A percentile compares a stretch with the other conserved stretches of the same genome.
phyloP scores from a whole-genome alignment of 2,888 invertebrate genomes.

The Ennomos erosarius region DNA sequence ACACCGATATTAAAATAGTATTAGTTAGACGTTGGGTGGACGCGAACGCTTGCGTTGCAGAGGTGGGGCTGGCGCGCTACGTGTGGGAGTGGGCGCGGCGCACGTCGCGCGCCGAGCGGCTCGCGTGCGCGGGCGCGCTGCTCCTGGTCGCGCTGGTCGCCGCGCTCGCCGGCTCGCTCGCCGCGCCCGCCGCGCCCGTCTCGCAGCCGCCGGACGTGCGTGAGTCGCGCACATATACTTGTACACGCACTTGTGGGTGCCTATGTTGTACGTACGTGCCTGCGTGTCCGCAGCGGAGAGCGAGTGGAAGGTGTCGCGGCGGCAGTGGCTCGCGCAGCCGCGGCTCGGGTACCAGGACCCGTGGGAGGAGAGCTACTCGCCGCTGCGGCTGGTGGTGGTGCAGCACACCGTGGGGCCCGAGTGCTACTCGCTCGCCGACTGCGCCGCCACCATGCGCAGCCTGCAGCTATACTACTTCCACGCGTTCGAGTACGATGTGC shows the following conservation, averaged over 20 bases:
- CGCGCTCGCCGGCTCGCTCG: constrained; percentile 48
- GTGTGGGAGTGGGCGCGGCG: constrained; percentile 29
- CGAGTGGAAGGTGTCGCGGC: constrained; percentile 69
- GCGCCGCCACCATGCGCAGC: constrained; percentile 64
- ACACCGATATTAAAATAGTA: no score
- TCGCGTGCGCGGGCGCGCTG: constrained; percentile 59
- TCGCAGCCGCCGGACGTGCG: background rate
- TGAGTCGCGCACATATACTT: constrained; percentile 5
- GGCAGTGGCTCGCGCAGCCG: constrained; percentile 66
- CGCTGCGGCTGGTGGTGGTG: constrained; percentile 65
- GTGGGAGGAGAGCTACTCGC: constrained; percentile 46
- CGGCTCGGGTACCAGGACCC: constrained; percentile 33
- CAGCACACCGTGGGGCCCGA: constrained; percentile 67
- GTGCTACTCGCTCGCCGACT: constrained; percentile 58
- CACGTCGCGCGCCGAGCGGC: constrained; percentile 65
- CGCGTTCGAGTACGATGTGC: constrained; percentile 38
- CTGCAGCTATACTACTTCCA: constrained; percentile 57
- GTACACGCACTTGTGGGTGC: no score
- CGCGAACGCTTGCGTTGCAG: no score
- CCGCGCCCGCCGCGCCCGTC: background rate
- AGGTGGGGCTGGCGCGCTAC: constrained; percentile 12
- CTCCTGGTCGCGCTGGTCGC: constrained; percentile 57
- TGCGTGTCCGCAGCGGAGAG: constrained; percentile 57
- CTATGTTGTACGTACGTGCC: no score
- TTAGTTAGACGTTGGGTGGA: no score